Percentiles rank a stretch among this genome's conserved stretches.
Conservation (phyloP, 2,113 vertebrate species). For the Gracilinanus agilis region DNA sequence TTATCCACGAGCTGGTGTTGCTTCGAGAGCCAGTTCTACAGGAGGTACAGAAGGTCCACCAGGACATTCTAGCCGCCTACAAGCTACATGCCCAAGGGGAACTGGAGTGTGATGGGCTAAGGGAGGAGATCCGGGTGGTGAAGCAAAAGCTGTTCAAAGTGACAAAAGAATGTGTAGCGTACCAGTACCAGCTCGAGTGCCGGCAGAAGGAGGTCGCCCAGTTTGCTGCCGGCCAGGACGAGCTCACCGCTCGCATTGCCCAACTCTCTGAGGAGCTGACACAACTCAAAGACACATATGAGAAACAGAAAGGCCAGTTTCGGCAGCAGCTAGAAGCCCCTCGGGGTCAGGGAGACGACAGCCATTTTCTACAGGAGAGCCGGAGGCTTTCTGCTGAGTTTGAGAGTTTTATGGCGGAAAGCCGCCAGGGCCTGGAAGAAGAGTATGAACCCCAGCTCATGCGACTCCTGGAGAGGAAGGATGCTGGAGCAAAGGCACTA, state of each 20-base stretch:
- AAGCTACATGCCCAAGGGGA: constrained; percentile 88
- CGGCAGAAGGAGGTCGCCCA: constrained; percentile 88
- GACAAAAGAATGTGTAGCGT: constrained; percentile 91
- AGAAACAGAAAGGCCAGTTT: constrained; percentile 85
- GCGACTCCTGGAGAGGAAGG: constrained; percentile 90
- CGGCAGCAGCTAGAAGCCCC: constrained; percentile 82
- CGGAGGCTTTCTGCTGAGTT: constrained; percentile 89
- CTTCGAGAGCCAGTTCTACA: constrained; percentile 87
- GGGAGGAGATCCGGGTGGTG: constrained; percentile 88
- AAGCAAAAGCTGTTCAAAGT: constrained; percentile 91
- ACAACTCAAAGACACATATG: constrained; percentile 85
- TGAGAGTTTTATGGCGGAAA: constrained; percentile 90
- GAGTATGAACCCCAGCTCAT: constrained; percentile 93
- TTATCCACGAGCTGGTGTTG: constrained; percentile 88
- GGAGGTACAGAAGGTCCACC: constrained; percentile 87
- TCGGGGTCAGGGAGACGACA: constrained; percentile 78
- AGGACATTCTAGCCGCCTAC: constrained; percentile 88
- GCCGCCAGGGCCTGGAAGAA: constrained; percentile 90
- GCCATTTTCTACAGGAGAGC: constrained; percentile 88
- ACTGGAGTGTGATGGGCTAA: constrained; percentile 90
- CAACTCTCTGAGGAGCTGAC: constrained; percentile 88
- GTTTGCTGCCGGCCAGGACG: constrained; percentile 83
- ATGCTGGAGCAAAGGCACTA: constrained; percentile 85
- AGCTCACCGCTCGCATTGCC: constrained; percentile 84
- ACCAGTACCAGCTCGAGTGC: constrained; percentile 88